These are phyloP conservation scores for Nannobrachium achirus DNA, from an alignment of 2,113 vertebrate species.

Conservation along the genomic window DNA sequence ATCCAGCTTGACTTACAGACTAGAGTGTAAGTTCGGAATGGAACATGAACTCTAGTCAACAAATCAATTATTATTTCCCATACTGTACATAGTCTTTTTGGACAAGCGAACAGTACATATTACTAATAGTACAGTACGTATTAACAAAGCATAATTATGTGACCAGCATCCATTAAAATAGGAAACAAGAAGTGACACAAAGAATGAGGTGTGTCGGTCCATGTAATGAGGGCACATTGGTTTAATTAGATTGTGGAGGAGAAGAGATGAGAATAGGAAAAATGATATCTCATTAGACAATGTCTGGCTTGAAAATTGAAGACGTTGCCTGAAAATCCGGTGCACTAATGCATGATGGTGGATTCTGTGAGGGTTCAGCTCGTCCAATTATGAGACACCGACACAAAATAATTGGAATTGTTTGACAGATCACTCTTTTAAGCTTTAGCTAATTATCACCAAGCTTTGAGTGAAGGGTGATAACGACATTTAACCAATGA, in stretches of 20 bases:
- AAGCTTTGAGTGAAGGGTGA: not conserved
- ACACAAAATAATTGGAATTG: not conserved
- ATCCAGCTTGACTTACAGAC: no score
- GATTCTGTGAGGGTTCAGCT: slow-evolving; percentile 10
- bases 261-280: slow-evolving; percentile 7
- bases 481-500: not conserved
- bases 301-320: not conserved
- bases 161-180: no score
- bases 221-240: not conserved
- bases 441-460: not conserved
- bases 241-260: not conserved
- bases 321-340: slow-evolving; percentile 12
- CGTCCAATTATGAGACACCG: slow-evolving; percentile 1
- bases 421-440: not conserved
- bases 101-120: no score
- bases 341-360: not conserved
- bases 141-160: no score
- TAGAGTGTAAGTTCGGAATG: no score
- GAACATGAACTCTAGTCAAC: no score
- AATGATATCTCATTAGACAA: slow-evolving; percentile 17
- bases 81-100: no score
- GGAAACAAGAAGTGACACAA: no score
- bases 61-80: no score
- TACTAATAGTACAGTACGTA: no score
- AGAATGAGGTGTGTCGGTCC: not conserved